Percentiles rank a stretch among this genome's conserved stretches.
These are phyloP conservation scores for Botia kubotai DNA, from an alignment of 2,797 vertebrate genomes.

Conservation along the genomic window DNA sequence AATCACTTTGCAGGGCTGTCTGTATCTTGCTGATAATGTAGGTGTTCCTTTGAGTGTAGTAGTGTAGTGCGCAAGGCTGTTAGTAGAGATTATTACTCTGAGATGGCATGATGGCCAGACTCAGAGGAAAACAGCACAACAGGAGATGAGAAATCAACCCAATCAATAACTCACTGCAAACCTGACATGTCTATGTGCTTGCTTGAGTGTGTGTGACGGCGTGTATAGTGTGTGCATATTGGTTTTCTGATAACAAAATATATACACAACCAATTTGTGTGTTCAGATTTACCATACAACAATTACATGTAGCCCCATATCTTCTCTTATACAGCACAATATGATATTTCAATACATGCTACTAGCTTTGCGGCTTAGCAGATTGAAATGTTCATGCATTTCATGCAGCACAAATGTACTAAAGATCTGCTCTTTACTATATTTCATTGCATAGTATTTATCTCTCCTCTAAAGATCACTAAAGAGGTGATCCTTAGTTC, in stretches of 20 bases:
- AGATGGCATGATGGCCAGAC: conserved; percentile 34
- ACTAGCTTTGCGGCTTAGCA: background rate
- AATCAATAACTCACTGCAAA: conserved; percentile 39
- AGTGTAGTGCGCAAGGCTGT: background rate
- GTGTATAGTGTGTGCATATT: background rate
- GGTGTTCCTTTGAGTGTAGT: conserved; percentile 9
- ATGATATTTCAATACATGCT: background rate
- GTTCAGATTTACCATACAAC: background rate
- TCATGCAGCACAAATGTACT: background rate
- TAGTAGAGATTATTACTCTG: conserved; percentile 18
- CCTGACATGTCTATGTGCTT: background rate
- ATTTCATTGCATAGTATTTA: conserved; percentile 3
- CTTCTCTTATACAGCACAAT: background rate
- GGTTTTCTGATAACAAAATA: conserved; percentile 2
- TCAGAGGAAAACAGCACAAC: conserved; percentile 32
- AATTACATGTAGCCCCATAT: background rate
- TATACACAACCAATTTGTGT: background rate
- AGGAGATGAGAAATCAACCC: conserved; percentile 22
- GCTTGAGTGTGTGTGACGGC: background rate
- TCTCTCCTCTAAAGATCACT: background rate
- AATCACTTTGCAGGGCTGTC: background rate
- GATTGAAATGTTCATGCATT: background rate
- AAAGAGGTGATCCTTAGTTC: conserved; percentile 25
- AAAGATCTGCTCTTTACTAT: background rate
- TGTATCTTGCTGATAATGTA: conserved; percentile 25